A percentile compares a stretch with the other conserved stretches of the same genome.
Evolutionary conservation across 2,113 vertebrate genomes (phyloP).

Genomic region (Ovis aries): DNA sequence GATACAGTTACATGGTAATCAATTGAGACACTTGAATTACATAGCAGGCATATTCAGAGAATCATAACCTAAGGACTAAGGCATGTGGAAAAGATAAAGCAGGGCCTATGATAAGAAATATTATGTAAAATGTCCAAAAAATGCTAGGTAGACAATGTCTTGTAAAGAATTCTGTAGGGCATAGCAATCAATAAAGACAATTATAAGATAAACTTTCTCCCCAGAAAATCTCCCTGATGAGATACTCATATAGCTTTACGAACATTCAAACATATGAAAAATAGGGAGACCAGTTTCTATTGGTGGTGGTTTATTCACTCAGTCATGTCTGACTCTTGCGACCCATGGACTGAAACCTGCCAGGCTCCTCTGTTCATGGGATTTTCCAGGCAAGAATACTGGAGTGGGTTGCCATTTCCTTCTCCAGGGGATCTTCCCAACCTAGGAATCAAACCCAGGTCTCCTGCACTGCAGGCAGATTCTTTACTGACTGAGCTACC

Average conservation of each 20-base stretch:
- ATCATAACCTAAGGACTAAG: neutral
- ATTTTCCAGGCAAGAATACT: neutral
- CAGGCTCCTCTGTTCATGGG: neutral
- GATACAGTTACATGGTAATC: neutral
- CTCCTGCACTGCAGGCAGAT: neutral
- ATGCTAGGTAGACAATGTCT: neutral
- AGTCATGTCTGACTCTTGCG: neutral
- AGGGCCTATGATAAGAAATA: neutral
- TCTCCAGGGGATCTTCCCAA: neutral
- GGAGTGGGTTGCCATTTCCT: neutral
- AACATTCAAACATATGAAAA: neutral
- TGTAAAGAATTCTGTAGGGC: neutral
- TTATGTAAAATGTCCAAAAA: neutral
- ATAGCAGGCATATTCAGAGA: neutral
- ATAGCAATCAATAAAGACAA: neutral
- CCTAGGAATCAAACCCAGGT: neutral
- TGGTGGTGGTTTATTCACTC: neutral
- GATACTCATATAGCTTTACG: neutral
- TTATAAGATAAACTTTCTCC: neutral
- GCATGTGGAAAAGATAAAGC: neutral
- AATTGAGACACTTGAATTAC: neutral
- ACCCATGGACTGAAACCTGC: neutral
- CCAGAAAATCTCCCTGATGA: neutral
- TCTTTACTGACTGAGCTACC: neutral
- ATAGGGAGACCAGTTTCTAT: neutral